Conservation (phyloP, 2,113 vertebrate genomes). For the Okapia johnstoni region DNA sequence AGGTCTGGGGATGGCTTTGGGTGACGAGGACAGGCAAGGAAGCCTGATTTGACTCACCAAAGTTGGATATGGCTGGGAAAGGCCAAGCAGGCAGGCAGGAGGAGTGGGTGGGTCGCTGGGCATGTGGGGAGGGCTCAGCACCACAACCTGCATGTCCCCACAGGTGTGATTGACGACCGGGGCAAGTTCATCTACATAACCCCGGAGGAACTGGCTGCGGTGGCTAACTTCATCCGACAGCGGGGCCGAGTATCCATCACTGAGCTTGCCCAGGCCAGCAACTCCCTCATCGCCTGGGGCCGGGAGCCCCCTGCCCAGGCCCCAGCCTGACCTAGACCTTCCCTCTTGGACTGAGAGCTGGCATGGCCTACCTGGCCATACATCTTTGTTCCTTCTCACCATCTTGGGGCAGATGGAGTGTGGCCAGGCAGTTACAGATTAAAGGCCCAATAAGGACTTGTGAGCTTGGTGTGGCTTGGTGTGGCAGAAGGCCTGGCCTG, state of each 20-base stretch:
- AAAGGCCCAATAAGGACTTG: constrained; percentile 43
- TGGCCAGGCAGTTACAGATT: constrained; percentile 32
- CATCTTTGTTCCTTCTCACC: background rate
- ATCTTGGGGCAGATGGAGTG: background rate
- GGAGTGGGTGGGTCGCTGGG: background rate
- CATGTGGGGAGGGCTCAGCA: background rate
- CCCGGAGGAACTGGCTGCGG: constrained; percentile 88
- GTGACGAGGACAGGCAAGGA: background rate
- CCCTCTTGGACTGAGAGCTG: constrained; percentile 25
- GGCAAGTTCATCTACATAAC: constrained; percentile 99
- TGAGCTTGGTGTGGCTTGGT: constrained; percentile 57
- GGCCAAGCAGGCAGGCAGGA: background rate
- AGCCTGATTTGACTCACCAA: background rate
- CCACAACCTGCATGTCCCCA: background rate
- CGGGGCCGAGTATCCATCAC: constrained; percentile 92
- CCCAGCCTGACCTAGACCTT: constrained; percentile 29
- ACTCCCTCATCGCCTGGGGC: constrained; percentile 93
- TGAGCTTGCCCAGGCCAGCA: constrained; percentile 93
- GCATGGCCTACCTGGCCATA: background rate
- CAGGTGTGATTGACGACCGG: constrained; percentile 97
- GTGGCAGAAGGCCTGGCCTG: constrained; percentile 5
- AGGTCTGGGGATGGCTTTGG: background rate
- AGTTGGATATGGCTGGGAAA: background rate
- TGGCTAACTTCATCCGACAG: constrained; percentile 91
- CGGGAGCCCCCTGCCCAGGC: constrained; percentile 46